Base-by-base conservation (phyloP, 2,888 invertebrate genomes). In the Callinectes sapidus region DNA sequence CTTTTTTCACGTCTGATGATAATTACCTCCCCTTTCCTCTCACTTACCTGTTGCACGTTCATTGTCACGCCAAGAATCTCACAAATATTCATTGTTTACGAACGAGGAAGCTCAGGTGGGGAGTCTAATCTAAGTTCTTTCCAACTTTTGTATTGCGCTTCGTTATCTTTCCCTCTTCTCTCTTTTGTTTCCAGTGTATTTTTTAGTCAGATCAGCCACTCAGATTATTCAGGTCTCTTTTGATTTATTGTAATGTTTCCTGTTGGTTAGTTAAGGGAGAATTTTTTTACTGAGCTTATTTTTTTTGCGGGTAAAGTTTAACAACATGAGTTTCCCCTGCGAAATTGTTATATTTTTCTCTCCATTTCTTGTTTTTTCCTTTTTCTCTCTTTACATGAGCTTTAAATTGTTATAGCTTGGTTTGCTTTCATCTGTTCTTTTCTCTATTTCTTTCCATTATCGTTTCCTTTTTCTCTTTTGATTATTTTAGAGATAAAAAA, bases 21-120 rank as follows among this genome's bases (percentile, higher is more conserved):
- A n/a, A 71, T 71, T 71, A 71, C 71, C 18, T 28, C 8, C 28
- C n/a, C 10, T 71, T 71, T 71, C 42, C 48, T 48, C 48, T 48
- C 48, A n/a, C 71, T 61, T 1, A 23, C 71, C 71, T 71, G 71
- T 71, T 71, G 71, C 71, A 71, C 71, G 71, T 71, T 23, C 23
- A 23, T 23, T 23, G 61, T 61, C 61, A 23, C 61, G 61, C 23
- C n/a, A 71, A 71, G 23, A 71, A 71, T 71, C 71, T 71, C n/a
- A 23, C 71, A 71, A n/a, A 8, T 71, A 71, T 71, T 71, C 71
- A 71, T 71, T 71, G 71, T 71, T 71, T n/a, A 71, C 71, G 71
- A n/a, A 61, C 61, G 61, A 61, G 61, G 18, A 61, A 61, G 61
- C 61, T 16, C 61, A 61, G 61, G 61, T 61, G 61, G 71, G 71